Conservation (phyloP, 2,888 invertebrate species). For the Drosophila suboccidentalis region DNA sequence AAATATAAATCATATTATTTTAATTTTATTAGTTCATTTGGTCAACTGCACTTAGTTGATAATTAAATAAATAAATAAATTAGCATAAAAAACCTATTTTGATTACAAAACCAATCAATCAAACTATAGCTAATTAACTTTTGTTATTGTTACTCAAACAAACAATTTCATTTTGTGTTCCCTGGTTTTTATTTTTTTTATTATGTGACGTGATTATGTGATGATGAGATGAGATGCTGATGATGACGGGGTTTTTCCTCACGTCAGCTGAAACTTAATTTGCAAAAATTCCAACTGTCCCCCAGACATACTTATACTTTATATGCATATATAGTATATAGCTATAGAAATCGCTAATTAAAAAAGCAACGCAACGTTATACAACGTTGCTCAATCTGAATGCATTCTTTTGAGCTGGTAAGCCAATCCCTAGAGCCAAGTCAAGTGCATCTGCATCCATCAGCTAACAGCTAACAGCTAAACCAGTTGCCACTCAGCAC, state of each 20-base stretch:
- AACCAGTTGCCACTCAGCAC: slow-evolving; percentile 24
- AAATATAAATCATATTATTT: too few relatives aligned
- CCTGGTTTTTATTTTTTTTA: not conserved
- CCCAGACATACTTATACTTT: slow-evolving; percentile 14
- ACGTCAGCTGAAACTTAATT: slow-evolving; percentile 48
- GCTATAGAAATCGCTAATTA: slow-evolving; percentile 61
- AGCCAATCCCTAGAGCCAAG: slow-evolving; percentile 52
- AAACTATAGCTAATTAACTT: not conserved
- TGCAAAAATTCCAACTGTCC: slow-evolving; percentile 59
- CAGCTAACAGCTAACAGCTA: slow-evolving; percentile 10
- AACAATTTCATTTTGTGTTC: not conserved
- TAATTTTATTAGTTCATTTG: too few relatives aligned
- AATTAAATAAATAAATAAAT: too few relatives aligned
- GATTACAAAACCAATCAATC: not conserved
- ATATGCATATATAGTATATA: not conserved
- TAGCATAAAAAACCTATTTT: too few relatives aligned
- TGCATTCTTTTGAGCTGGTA: slow-evolving; percentile 61
- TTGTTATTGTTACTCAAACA: not conserved
- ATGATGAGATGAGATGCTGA: not conserved
- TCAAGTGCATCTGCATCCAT: slow-evolving; percentile 64
- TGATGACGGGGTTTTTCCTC: slow-evolving; percentile 55
- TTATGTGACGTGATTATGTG: slow-evolving; percentile 6
- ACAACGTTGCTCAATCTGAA: slow-evolving; percentile 50
- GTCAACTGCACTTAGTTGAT: too few relatives aligned
- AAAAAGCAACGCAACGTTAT: slow-evolving; percentile 33